A percentile compares a stretch with the other conserved stretches of the same genome.
Evolutionary conservation across 2,888 invertebrate genomes (phyloP).

Genomic region (Gymnocheta viridis): DNA sequence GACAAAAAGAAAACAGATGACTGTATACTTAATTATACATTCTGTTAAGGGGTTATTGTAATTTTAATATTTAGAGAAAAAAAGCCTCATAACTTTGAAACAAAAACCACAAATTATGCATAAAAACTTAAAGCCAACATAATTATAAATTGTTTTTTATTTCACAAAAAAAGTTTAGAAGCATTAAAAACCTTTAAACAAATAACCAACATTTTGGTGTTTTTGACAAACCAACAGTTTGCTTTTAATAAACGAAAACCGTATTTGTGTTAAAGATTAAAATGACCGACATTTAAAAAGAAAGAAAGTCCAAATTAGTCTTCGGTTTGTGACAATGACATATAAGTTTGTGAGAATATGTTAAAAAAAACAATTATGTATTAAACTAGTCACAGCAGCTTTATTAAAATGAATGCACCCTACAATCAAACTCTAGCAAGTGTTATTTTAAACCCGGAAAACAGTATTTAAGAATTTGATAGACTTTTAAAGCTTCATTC

Average conservation of each 20-base stretch:
- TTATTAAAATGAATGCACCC: neutral
- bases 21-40: constrained; percentile 19
- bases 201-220: neutral
- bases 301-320: constrained; percentile 38
- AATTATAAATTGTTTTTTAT: neutral
- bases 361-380: neutral
- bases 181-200: neutral
- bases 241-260: neutral
- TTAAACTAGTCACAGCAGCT: neutral
- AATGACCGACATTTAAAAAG: neutral
- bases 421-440: neutral
- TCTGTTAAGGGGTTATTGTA: constrained; percentile 17
- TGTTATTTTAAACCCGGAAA: neutral
- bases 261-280: neutral
- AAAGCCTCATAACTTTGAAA: neutral
- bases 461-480: too few relatives aligned
- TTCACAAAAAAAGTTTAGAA: neutral
- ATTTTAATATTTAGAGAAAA: neutral
- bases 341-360: constrained; percentile 35
- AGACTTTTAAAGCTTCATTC: too few relatives aligned
- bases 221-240: neutral
- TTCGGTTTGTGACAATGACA: constrained; percentile 56
- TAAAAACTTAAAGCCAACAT: neutral
- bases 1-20: constrained; percentile 8
- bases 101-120: constrained; percentile 18